Evolutionary conservation across 2,797 vertebrate genomes (phyloP), one percentile per base, ranked within the genome.

Genomic region (Morus bassanus): DNA sequence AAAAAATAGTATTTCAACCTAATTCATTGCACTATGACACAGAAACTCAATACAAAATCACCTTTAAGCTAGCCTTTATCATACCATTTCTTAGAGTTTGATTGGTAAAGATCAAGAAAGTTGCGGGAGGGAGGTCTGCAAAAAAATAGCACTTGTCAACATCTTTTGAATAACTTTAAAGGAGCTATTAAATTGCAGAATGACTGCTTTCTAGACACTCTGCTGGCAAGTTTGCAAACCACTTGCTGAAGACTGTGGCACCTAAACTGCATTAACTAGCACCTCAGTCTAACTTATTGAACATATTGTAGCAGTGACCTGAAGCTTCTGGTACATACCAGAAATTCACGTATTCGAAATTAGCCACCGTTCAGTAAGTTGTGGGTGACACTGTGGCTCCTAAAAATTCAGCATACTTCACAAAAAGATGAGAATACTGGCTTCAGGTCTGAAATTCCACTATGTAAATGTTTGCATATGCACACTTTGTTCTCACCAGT

Each of bases 71-170:
- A 24, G 9, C 3, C 12, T 74, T 14, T 54, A 24, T 18, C 18
- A 18, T 23, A 80, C 1, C 1, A 33, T 74, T 80, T 84, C 28
- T 31, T 86, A 77, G 11, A 18, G 1, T 54, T 39, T 69, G 27
- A 16, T 22, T 73, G 30, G 35, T 61, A 65, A 79, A 57, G 31
- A 18, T 46, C 10, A 78, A 61, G 41, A 18, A 63, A 73, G 22
- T 8, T 12, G 12, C 2, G 2, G 17, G 45, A 43, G 9, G 22
- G 8, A 1, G 1, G 7, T 0, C 27, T 18, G 13, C 23, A 65
- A 41, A 48, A 46, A 54, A 37, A 31, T 10, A 30, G 8, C 2
- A n/a, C 6, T 50, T 85, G 24, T 35, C 23, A 33, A 33, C 14
- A 28, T 22, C 11, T 45, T 72, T 35, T 63, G 13, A 68, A 46